Evolutionary conservation across 2,113 vertebrate genomes (phyloP), one percentile per base, ranked within the genome.

Genomic region (Agelaius tricolor): DNA sequence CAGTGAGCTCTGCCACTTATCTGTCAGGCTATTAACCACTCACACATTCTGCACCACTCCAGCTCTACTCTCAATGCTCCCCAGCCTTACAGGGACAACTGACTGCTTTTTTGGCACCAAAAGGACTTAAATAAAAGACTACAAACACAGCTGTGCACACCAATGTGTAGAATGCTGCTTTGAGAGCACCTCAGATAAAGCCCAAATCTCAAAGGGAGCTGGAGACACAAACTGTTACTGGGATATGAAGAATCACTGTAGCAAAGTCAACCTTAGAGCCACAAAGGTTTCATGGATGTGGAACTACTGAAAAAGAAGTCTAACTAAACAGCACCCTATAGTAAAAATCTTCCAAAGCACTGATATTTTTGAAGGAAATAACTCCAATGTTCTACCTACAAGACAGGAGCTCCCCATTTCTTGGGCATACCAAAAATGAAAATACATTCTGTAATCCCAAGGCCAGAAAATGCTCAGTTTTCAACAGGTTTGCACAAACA

Each of bases 401-500:
- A 39, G 13, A 71, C 3, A 62, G 18, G 4, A 83, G 17, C 23
- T 54, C 44, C 27, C 27, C 18, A 23, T 23, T 80, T 75, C 43
- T 71, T 54, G 14, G 30, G 27, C 24, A 19, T 54, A 54, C 15
- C 15, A n/a, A 51, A 62, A 58, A 57, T 28, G 20, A 79, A 65
- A 46, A 79, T 2, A 54, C 5, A 6, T 21, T 76, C 66, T 68
- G 58, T 58, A 72, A 35, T 11, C 10, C 31, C 35, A 84, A 49
- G 8, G 14, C 63, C 47, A 47, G 44, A 80, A 77, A 23, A 84
- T 2, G 11, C 6, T 67, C 1, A 0, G 17, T 63, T 90, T 68
- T 63, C 63, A 73, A 4, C 14, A 54, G 62, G 18, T 35, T 3
- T 37, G 28, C 12, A 44, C 1, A 0, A 84, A 44, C 1, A 1